A percentile compares a stretch with the other conserved stretches of the same genome.
Evolutionary conservation across 1,140 invertebrate species (phyloP).

Genomic region (Drosophila sulfurigaster): DNA sequence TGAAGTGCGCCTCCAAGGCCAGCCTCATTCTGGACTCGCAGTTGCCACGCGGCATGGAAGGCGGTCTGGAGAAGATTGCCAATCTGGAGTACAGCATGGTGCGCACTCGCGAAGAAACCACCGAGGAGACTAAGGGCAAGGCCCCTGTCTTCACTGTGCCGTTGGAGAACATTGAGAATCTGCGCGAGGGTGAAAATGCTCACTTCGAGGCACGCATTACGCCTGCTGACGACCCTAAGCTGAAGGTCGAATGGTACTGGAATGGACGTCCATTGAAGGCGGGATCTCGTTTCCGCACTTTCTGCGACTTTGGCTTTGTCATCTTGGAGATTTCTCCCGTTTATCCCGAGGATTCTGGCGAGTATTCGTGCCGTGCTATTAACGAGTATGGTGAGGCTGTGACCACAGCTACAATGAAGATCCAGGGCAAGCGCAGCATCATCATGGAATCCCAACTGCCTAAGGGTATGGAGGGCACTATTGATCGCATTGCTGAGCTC

Average conservation of each 20-base stretch:
- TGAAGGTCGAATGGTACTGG: conserved; percentile 98
- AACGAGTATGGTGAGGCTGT: conserved; percentile 97
- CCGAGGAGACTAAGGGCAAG: conserved; percentile 90
- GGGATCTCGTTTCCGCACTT: conserved; percentile 95
- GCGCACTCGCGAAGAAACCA: conserved; percentile 89
- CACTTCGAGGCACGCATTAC: conserved; percentile 97
- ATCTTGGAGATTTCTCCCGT: conserved; percentile 97
- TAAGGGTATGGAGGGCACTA: conserved; percentile 96
- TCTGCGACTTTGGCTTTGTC: conserved; percentile 98
- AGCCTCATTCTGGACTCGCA: conserved; percentile 98
- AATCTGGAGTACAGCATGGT: conserved; percentile 95
- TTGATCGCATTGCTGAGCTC: conserved; percentile 96
- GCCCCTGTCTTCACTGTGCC: conserved; percentile 96
- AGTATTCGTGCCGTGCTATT: conserved; percentile 95
- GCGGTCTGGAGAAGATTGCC: conserved; percentile 96
- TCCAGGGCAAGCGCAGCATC: conserved; percentile 95
- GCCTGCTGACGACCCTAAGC: conserved; percentile 96
- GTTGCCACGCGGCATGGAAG: conserved; percentile 96
- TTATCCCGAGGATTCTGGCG: conserved; percentile 97
- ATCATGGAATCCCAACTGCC: conserved; percentile 96
- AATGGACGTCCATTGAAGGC: conserved; percentile 95
- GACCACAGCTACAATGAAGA: conserved; percentile 95
- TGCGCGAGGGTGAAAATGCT: conserved; percentile 95
- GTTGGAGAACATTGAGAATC: conserved; percentile 92
- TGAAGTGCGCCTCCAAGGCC: conserved; percentile 95